Evolutionary conservation across 2,797 vertebrate genomes (phyloP).

Genomic region (Sebastes nivosus): DNA sequence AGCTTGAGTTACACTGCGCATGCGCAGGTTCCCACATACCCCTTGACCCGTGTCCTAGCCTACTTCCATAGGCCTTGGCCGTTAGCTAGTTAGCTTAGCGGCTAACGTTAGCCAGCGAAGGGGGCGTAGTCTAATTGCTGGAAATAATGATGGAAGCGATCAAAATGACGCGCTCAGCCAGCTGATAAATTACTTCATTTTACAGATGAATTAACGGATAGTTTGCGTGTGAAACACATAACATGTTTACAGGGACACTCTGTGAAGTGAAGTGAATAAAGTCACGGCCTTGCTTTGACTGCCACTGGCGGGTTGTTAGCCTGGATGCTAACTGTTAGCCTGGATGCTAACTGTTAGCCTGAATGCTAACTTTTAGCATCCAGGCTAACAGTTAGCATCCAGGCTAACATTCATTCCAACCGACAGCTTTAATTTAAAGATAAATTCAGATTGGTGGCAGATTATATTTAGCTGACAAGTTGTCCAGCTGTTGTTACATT

Average conservation of each 20-base stretch:
- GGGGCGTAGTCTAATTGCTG: slow-evolving; percentile 77
- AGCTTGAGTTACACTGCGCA: no score
- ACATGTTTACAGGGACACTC: no score
- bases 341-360: neutral
- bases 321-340: neutral
- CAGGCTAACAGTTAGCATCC: no score
- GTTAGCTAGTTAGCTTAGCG: slow-evolving; percentile 13
- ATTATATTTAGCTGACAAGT: neutral
- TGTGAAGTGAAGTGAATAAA: neutral
- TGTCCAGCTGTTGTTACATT: neutral
- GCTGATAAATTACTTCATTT: neutral
- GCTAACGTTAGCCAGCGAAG: slow-evolving; percentile 66
- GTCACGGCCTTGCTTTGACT: slow-evolving; percentile 34
- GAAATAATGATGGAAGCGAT: slow-evolving; percentile 51
- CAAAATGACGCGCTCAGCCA: slow-evolving; percentile 47
- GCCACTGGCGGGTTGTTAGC: slow-evolving; percentile 48
- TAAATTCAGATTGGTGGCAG: neutral
- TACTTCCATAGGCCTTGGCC: no score
- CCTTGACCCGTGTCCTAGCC: no score
- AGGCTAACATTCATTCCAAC: neutral
- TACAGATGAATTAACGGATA: fast-evolving
- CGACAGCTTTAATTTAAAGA: slow-evolving; percentile 4
- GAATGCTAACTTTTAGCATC: no score
- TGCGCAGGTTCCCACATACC: no score
- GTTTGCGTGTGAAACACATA: neutral